Evolutionary conservation across 2,888 invertebrate species (phyloP), one percentile per base, ranked within the genome.

Genomic region (Boloria euphrosyne): DNA sequence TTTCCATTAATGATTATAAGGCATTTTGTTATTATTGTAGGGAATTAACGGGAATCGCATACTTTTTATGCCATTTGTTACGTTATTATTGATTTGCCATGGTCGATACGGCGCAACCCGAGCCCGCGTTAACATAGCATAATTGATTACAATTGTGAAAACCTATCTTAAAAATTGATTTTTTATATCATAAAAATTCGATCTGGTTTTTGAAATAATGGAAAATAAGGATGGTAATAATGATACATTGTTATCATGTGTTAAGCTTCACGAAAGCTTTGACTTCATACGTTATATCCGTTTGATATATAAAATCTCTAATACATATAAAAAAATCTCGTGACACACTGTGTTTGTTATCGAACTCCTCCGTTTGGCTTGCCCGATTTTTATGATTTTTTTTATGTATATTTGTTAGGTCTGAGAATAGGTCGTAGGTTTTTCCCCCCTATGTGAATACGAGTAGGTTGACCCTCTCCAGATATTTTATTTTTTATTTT

Each of bases 11-110:
- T 67, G 54, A 60, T 69, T 61, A 55, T 57, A 58, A 66, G 70
- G 73, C 78, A 44, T 77, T 77, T 76, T 67, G 74, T 76, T 71
- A 77, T 76, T 75, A 77, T 76, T 70, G 67, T 74, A 66, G 75
- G 75, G 71, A 78, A 80, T 82, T 78, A 81, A 79, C 76, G 75
- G 80, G 77, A 78, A 73, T 67, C 63, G 65, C 62, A 65, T 71
- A 74, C 76, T 77, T 79, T 77, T 77, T 72, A 73, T 76, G 75
- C 76, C 75, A 78, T 80, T 80, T 78, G 78, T 81, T 78, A 78
- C 78, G 78, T 83, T 79, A 81, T 81, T 83, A 69, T 61, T 67
- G 67, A 67, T 71, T 67, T 22, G 66, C n/a, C 59, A 66, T 17
- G 71, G 52, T 62, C 49, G 17, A 70, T 63, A 69, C 61, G 18